A percentile compares a stretch with the other conserved stretches of the same genome.
These are phyloP conservation scores for Pycnomerus fuliginosus DNA, from an alignment of 2,888 invertebrate genomes.

Conservation along the genomic window DNA sequence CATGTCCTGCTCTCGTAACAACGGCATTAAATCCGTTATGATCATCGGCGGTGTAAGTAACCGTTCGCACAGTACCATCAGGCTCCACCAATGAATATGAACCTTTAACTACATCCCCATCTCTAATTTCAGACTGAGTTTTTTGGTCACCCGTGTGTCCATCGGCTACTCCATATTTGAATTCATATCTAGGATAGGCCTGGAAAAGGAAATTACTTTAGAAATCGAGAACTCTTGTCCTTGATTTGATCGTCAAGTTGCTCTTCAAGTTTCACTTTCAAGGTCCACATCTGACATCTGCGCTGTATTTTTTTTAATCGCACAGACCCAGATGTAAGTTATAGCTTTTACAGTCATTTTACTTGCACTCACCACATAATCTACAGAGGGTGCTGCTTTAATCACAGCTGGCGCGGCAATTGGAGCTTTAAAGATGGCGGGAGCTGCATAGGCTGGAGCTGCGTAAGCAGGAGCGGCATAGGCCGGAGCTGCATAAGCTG, in stretches of 20 bases:
- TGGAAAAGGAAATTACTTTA: constrained; percentile 17
- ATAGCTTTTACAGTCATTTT: too few relatives aligned
- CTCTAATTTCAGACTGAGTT: constrained; percentile 56
- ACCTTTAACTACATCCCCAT: constrained; percentile 58
- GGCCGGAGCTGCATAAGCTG: not conserved
- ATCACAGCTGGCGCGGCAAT: constrained; percentile 34
- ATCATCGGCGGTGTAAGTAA: constrained; percentile 59
- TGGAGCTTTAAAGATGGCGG: constrained; percentile 30
- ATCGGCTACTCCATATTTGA: constrained; percentile 63
- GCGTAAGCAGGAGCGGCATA: constrained; percentile 15
- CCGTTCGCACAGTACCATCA: constrained; percentile 58
- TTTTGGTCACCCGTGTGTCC: constrained; percentile 59
- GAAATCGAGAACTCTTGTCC: too few relatives aligned
- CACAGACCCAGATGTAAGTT: too few relatives aligned
- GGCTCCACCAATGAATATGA: constrained; percentile 56
- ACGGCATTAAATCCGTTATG: constrained; percentile 55
- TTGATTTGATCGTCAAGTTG: too few relatives aligned
- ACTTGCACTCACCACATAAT: not conserved
- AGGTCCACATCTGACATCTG: too few relatives aligned
- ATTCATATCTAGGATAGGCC: constrained; percentile 63
- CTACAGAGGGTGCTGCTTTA: constrained; percentile 32
- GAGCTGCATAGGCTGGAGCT: constrained; percentile 27
- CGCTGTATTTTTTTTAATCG: too few relatives aligned
- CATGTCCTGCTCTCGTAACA: constrained; percentile 54
- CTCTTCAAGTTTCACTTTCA: too few relatives aligned